Evolutionary conservation across 2,113 vertebrate genomes (phyloP), one percentile per base, ranked within the genome.

Genomic region (Lophius piscatorius): DNA sequence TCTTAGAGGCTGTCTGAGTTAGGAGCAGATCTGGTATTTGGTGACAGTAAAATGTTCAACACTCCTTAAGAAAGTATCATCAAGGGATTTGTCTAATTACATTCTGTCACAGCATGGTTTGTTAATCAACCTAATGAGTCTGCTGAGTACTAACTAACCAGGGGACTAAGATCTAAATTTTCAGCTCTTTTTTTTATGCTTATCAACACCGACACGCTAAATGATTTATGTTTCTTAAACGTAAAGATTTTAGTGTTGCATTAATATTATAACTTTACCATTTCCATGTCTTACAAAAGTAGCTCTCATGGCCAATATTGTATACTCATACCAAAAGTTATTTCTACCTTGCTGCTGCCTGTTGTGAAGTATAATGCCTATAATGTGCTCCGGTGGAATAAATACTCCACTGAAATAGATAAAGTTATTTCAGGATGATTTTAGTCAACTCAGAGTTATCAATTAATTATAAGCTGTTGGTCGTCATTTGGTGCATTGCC

Each of bases 61-160:
- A 70, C 48, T 24, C 18, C 36, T 63, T 63, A 62, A 62, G 35
- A 35, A 40, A 31, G 56, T 54, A 67, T 79, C 66, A 82, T 66
- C 33, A 0, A 34, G 71, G 61, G 80, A 84, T 77, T 82, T 77
- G 58, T 82, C 48, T 71, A 80, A 79, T 84, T 80, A 62, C 48
- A 39, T 74, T 78, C 57, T 42, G 63, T 59, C 75, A 61, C 64
- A 73, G 67, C 63, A 39, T 63, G 51, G 40, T 58, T 78, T 66
- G 55, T 48, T 67, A 81, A 76, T 83, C 72, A 84, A 57, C 38
- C 59, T 69, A 80, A 84, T 78, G 80, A 78, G 57, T 36, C 31
- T 14, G 24, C 29, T 59, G 70, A 48, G 62, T 56, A 26, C 42
- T 34, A 49, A 26, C 42, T 34, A 49, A 61, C 20, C 59, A 33